Evolutionary conservation across 2,888 invertebrate species (phyloP), one percentile per base, ranked within the genome.

Genomic region (Phymatocera aterrima): DNA sequence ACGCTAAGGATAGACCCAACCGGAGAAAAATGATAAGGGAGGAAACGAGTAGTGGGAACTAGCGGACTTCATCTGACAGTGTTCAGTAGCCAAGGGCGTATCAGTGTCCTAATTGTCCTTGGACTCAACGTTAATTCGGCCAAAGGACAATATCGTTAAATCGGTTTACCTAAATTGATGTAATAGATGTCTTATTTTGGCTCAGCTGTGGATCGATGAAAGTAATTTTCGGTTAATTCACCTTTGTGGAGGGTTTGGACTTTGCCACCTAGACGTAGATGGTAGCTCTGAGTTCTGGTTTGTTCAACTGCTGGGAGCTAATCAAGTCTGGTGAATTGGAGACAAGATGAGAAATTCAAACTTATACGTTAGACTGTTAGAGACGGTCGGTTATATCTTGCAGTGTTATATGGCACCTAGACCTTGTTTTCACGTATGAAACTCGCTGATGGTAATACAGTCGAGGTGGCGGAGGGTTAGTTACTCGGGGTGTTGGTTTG

Each of bases 401-500:
- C 72, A 51, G 31, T 51, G 18, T 40, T 75, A 40, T 75, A 57
- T 28, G 57, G 24, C 40, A 37, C 37, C 57, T 40, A 60, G 40
- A 43, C 75, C 75, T 21, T 37, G 57, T 75, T 75, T 75, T 75
- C 75, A 37, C 80, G 74, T 80, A 80, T 80, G 80, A 78, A 65
- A n/a, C n/a, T n/a, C 79, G 80, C 79, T 80, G 82, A 79, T 77
- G 78, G 81, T 83, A 82, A 83, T 82, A 79, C 80, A 80, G 70
- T 72, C 40, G 74, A 78, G 64, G 68, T 79, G 65, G 79, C 80
- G 79, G 79, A 81, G 83, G 84, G 85, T 83, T 78, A 84, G 86
- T 85, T 85, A 84, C 84, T 87, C 84, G 88, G 87, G 75, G 75
- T 57, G 88, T 87, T 87, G 88, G 88, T 88, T 89, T 87, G 89